These are phyloP conservation scores for Sinocyclocheilus maitianheensis DNA, from an alignment of 2,113 vertebrate species.

Conservation along the genomic window DNA sequence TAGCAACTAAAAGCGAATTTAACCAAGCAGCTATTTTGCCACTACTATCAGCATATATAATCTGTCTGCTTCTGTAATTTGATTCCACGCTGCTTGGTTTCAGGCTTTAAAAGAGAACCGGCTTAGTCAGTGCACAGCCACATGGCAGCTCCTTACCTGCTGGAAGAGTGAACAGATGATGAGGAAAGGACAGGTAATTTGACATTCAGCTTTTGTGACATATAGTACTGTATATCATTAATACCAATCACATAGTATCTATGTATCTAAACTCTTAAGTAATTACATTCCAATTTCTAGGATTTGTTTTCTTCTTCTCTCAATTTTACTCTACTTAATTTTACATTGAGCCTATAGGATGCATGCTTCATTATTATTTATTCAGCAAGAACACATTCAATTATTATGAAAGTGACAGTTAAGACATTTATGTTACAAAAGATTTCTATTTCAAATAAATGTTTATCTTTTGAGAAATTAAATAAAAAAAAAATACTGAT, in stretches of 20 bases:
- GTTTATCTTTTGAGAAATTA: too few relatives aligned
- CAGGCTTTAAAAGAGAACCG: conserved; percentile 68
- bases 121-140: conserved; percentile 67
- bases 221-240: neutral
- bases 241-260: neutral
- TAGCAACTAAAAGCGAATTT: neutral
- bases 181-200: conserved; percentile 66
- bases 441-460: too few relatives aligned
- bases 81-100: conserved; percentile 9
- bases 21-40: neutral
- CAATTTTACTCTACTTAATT: neutral
- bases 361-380: neutral
- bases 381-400: neutral
- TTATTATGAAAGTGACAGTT: neutral
- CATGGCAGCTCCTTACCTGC: conserved; percentile 76
- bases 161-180: conserved; percentile 77
- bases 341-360: neutral
- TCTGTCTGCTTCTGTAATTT: neutral
- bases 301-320: neutral
- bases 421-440: neutral
- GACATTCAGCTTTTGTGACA: neutral
- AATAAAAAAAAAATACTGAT: too few relatives aligned
- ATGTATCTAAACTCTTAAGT: neutral
- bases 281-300: neutral
- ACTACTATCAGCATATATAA: neutral